Base-by-base conservation (phyloP, 1,140 invertebrate species). In the Hetaerina americana region DNA sequence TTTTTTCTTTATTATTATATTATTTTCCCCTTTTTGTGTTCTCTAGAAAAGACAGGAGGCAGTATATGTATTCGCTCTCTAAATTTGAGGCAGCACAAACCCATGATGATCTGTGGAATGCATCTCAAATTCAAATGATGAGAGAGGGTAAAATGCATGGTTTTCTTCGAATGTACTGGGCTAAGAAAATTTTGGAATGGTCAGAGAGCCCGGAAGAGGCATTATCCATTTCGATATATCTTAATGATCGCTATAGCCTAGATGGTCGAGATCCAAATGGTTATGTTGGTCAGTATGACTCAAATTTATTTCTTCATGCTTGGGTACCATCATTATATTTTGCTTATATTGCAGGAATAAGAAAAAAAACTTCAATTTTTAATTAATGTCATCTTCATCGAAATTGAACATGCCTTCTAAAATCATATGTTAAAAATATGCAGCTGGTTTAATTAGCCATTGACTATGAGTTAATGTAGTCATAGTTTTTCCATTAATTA, bases 121-220 rank as follows among this genome's bases (percentile, higher is more conserved):
- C 93, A 15, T 90, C 92, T 1, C 93, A 95, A 81, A 81, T 90
- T 66, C 93, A 96, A 76, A 78, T 96, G 75, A 83, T 90, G 0
- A 84, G 83, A 72, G 90, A 92, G 79, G 94, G 93, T 15, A 96
- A 96, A 83, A 93, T 96, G 86, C 94, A 96, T 80, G 93, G 93
- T 1, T 96, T 94, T 79, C 80, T 96, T 68, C 82, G 94, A 69
- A 96, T 96, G 94, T 97, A 97, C 81, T 96, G 94, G 94, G 92
- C 92, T 8, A 97, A 97, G 79, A 95, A 95, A 82, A 92, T 95
- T 71, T 80, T 95, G 6, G 93, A 95, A 79, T 95, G 93, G 93
- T 90, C 90, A 0, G 77, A 82, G 26, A 85, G 82, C 24, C 93
- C 94, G 0, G 91, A 94, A 77, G 85, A 89, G 74, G 94, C 93